Evolutionary conservation across 2,113 vertebrate genomes (phyloP), one percentile per base, ranked within the genome.

Genomic region (Tretioscincus oriximinensis): DNA sequence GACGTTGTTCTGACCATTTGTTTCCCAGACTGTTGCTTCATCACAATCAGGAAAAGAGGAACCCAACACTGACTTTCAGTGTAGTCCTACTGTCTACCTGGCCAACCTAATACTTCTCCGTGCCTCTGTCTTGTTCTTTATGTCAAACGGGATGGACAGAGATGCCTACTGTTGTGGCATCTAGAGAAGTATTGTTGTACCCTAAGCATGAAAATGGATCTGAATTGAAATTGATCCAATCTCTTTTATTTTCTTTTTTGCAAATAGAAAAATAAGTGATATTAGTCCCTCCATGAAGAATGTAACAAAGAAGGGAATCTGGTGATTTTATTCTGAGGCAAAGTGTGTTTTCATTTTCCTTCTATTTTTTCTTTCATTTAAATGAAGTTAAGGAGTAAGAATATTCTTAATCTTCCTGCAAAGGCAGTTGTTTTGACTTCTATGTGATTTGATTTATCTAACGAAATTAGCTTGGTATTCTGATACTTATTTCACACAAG

Each of bases 371-470:
- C 7, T 76, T 5, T 14, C 9, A 5, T 29, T 29, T n/a, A 67
- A 60, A n/a, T 35, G 41, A 11, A 73, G 45, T 14, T 41, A 58
- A 24, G 82, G 10, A 85, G 84, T 9, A 47, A 76, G 73, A 79
- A 1, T 83, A 69, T 0, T 0, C 26, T 21, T 14, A 84, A 85
- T 11, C 1, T n/a, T 70, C 5, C 28, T 5, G 1, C 66, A 63
- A 82, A 82, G 21, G 0, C 45, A 1, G 29, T 72, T 76, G 74
- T 84, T 83, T 61, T 16, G 20, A 29, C 58, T 88, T 86, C 18
- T 69, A 54, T 78, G 2, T 54, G 31, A 82, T 80, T 82, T 77
- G 47, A 69, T 69, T 85, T 73, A 65, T 54, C 20, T 3, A 3
- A 1, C 45, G 31, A 77, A 73, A 84, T 72, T 79, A 29, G 61